These are phyloP conservation scores for Liodrosophila aerea DNA, from an alignment of 2,888 invertebrate species.

Conservation along the genomic window DNA sequence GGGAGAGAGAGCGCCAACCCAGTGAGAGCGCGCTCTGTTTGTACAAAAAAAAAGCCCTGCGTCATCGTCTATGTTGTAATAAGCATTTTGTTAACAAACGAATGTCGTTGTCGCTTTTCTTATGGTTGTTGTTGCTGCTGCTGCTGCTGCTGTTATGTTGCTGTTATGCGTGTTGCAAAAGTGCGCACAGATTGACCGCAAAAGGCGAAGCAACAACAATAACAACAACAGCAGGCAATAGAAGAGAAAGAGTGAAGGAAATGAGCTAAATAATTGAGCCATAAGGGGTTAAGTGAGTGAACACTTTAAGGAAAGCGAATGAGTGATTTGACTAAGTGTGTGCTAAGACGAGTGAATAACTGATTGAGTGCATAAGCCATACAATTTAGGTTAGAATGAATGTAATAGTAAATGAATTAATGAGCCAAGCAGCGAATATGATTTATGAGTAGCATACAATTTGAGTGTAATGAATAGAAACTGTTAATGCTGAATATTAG, in stretches of 20 bases:
- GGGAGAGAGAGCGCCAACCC: constrained; percentile 5
- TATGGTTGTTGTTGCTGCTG: constrained; percentile 18
- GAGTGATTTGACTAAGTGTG: constrained; percentile 2
- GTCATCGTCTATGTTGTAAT: constrained; percentile 69
- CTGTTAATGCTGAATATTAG: too few species aligned
- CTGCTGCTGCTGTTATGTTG: constrained; percentile 17
- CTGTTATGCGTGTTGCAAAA: constrained; percentile 65
- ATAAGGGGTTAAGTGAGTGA: neutral
- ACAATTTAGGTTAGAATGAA: too few species aligned
- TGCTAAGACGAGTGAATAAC: too few species aligned
- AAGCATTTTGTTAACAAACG: constrained; percentile 61
- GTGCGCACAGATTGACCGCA: constrained; percentile 55
- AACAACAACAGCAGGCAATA: too few species aligned
- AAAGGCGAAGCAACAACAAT: too few species aligned
- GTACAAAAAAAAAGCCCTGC: constrained; percentile 66
- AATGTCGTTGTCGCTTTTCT: constrained; percentile 47
- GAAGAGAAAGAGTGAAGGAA: constrained; percentile 22
- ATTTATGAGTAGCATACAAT: too few species aligned
- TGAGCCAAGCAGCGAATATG: too few species aligned
- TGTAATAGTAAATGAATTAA: too few species aligned
- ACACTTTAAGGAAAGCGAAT: neutral
- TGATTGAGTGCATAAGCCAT: too few species aligned
- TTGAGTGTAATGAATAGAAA: too few species aligned
- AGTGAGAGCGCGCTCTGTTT: constrained; percentile 13
- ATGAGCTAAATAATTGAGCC: constrained; percentile 13